phyloP scores from a whole-genome alignment of 2,113 vertebrate genomes.

The Recurvirostra avosetta region DNA sequence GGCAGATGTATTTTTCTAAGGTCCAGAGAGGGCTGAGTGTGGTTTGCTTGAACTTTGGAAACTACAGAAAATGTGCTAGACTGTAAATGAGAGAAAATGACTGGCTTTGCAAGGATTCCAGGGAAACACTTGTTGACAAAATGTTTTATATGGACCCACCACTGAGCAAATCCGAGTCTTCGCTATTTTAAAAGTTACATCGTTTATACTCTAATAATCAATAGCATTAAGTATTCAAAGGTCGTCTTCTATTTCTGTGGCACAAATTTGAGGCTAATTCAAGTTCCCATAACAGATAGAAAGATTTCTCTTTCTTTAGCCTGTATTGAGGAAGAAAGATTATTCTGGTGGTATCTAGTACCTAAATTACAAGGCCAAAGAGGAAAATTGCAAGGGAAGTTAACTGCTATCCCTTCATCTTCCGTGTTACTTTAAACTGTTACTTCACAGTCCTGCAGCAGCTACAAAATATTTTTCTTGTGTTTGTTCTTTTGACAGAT shows the following conservation, averaged over 20 bases:
- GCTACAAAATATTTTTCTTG: not conserved
- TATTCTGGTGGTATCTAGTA: not conserved
- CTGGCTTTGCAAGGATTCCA: not conserved
- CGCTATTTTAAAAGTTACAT: not conserved
- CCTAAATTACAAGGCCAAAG: not conserved
- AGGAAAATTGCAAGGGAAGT: not conserved
- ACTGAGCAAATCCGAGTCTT: not conserved
- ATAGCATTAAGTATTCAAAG: not conserved
- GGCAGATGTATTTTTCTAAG: not conserved
- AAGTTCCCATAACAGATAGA: not conserved
- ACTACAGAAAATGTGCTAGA: not conserved
- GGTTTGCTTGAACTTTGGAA: not conserved
- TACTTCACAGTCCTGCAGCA: not conserved
- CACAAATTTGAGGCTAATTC: not conserved
- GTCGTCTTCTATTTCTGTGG: not conserved
- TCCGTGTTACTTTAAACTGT: not conserved
- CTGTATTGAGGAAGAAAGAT: not conserved
- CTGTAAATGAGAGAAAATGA: not conserved
- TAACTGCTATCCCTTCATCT: not conserved
- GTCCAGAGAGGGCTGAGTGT: rapidly evolving
- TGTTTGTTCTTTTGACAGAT: not conserved
- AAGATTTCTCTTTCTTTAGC: not conserved
- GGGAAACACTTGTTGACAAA: not conserved
- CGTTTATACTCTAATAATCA: not conserved
- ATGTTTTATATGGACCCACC: not conserved